Percentiles rank a stretch among this genome's conserved stretches.
These are phyloP conservation scores for Dolomedes plantarius DNA, from an alignment of 2,888 invertebrate species.

Conservation along the genomic window DNA sequence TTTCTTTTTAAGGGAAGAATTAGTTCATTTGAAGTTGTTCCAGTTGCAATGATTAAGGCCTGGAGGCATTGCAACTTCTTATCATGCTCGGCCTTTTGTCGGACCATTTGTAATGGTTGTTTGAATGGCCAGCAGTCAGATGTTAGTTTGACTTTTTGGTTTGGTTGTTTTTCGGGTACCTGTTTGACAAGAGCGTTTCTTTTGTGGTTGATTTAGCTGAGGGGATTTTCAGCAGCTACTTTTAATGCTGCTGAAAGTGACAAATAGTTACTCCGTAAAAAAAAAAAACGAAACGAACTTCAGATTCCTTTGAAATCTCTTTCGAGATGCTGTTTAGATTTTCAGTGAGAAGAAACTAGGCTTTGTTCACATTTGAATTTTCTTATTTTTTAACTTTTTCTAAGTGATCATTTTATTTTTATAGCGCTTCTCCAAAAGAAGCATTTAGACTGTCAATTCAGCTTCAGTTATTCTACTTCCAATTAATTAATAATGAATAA, in stretches of 20 bases:
- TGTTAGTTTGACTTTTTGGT: constrained; percentile 29
- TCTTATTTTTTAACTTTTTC: not conserved
- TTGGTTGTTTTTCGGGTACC: constrained; percentile 45
- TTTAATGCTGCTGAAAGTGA: constrained; percentile 49
- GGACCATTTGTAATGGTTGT: constrained; percentile 62
- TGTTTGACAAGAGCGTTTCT: constrained; percentile 59
- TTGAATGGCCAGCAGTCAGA: constrained; percentile 47
- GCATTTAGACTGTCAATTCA: too few relatives aligned
- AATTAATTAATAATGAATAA: too few relatives aligned
- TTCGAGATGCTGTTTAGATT: not conserved
- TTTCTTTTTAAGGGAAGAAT: constrained; percentile 41
- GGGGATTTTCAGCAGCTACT: constrained; percentile 55
- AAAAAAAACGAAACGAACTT: not conserved
- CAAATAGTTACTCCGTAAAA: constrained; percentile 46
- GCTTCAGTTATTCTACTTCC: too few relatives aligned
- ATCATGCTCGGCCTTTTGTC: constrained; percentile 38
- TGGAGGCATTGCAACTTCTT: constrained; percentile 35
- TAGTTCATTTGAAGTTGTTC: constrained; percentile 56
- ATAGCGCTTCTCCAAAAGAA: too few relatives aligned
- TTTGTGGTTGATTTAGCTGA: constrained; percentile 46
- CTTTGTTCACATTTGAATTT: not conserved
- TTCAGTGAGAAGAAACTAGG: not conserved
- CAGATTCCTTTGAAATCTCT: not conserved
- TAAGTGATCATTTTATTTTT: too few relatives aligned
- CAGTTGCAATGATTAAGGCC: constrained; percentile 55